A percentile compares a stretch with the other conserved stretches of the same genome.
These are phyloP conservation scores for Thereva unica DNA, from an alignment of 2,888 invertebrate species.

Conservation along the genomic window DNA sequence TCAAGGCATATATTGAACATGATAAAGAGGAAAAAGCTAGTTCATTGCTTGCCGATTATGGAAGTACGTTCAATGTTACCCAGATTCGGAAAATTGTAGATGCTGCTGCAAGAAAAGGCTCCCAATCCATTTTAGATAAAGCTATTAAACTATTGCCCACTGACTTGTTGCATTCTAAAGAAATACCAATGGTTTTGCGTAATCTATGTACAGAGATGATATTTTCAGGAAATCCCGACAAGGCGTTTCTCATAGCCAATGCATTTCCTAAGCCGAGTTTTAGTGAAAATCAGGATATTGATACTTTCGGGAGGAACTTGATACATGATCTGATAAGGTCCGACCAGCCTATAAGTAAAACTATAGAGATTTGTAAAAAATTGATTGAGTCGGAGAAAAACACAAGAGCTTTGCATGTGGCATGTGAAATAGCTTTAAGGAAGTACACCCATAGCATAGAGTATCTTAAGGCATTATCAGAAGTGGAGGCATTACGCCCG, in stretches of 20 bases:
- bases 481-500: constrained; percentile 55
- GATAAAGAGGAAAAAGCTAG: constrained; percentile 52
- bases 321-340: constrained; percentile 65
- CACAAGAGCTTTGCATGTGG: constrained; percentile 58
- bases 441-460: constrained; percentile 45
- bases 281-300: constrained; percentile 59
- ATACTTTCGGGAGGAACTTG: constrained; percentile 62
- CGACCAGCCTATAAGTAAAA: constrained; percentile 54
- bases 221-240: constrained; percentile 59
- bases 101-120: constrained; percentile 30
- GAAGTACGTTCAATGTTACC: constrained; percentile 45
- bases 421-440: constrained; percentile 61
- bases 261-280: constrained; percentile 50
- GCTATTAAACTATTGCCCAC: constrained; percentile 48
- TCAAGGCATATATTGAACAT: constrained; percentile 61
- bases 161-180: constrained; percentile 47
- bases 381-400: constrained; percentile 50
- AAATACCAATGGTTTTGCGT: constrained; percentile 49
- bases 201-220: constrained; percentile 62
- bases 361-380: constrained; percentile 51
- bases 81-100: constrained; percentile 49
- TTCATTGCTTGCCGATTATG: constrained; percentile 46
- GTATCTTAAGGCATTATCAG: constrained; percentile 48
- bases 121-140: constrained; percentile 43
- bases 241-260: constrained; percentile 59